Conservation (phyloP, 2,888 invertebrate species). For the Pachliopta kotzebuea region DNA sequence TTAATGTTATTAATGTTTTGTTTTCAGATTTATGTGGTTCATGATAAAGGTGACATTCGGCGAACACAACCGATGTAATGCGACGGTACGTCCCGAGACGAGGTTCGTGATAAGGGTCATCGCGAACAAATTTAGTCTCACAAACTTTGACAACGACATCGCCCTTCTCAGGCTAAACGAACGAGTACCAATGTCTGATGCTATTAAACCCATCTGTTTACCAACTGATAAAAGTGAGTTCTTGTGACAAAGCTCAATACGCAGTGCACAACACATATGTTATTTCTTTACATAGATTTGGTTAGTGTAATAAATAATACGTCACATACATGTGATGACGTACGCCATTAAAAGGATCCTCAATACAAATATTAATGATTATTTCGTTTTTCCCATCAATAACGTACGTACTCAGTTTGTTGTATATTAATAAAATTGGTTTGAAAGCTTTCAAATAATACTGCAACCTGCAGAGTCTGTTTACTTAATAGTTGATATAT, state of each 20-base stretch:
- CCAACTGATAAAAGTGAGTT: conserved; percentile 80
- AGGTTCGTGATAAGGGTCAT: conserved; percentile 89
- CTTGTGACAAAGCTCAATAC: background rate
- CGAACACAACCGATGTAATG: conserved; percentile 91
- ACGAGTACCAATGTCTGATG: conserved; percentile 87
- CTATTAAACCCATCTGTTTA: conserved; percentile 91
- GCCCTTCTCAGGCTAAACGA: conserved; percentile 90
- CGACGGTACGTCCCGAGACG: conserved; percentile 86
- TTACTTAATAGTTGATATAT: too few species aligned
- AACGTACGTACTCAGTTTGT: too few species aligned
- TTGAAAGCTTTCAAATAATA: too few species aligned
- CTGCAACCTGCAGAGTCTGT: too few species aligned
- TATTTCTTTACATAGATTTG: too few species aligned
- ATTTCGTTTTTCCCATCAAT: too few species aligned
- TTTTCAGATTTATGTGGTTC: conserved; percentile 92
- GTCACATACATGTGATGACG: too few species aligned
- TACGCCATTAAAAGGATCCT: too few species aligned
- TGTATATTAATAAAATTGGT: too few species aligned
- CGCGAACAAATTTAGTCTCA: conserved; percentile 89
- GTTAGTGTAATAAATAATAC: too few species aligned
- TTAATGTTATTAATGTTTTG: conserved; percentile 1
- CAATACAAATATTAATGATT: too few species aligned
- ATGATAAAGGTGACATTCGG: conserved; percentile 95
- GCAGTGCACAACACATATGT: too few species aligned
- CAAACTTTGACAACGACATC: conserved; percentile 94